These are phyloP conservation scores for Rousettus leschenaultii DNA, from an alignment of 2,113 vertebrate genomes.

Conservation along the genomic window DNA sequence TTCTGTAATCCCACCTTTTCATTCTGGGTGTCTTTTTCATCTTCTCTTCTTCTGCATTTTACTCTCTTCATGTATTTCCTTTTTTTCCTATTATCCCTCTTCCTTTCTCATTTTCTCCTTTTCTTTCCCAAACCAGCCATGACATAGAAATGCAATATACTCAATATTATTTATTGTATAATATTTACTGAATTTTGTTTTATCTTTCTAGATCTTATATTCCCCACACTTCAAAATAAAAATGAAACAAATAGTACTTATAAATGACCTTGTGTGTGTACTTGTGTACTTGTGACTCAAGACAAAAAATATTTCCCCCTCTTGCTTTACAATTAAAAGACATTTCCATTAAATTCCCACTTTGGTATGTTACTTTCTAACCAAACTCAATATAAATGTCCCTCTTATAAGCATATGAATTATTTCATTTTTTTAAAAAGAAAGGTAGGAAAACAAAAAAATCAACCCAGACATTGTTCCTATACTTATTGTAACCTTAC, in stretches of 20 bases:
- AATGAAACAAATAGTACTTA: neutral
- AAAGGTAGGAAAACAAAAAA: neutral
- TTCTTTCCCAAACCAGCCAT: neutral
- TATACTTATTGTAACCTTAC: neutral
- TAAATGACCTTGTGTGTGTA: neutral
- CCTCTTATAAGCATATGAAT: neutral
- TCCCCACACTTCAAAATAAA: conserved; percentile 14
- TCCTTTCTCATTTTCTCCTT: neutral
- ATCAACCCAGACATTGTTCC: neutral
- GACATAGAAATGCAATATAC: neutral
- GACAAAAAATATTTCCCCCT: neutral
- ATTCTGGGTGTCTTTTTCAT: neutral
- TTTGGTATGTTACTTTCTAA: neutral
- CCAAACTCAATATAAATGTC: neutral
- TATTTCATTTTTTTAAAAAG: neutral
- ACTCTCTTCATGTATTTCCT: neutral
- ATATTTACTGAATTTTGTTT: conserved; percentile 9
- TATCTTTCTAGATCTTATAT: neutral
- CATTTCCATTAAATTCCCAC: neutral
- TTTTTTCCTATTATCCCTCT: neutral
- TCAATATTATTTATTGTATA: neutral
- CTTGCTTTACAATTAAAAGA: conserved; percentile 16
- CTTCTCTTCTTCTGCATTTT: neutral
- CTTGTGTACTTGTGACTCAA: neutral
- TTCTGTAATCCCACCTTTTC: neutral